Conservation (phyloP, 2,888 invertebrate species). For the Xanthia togata region DNA sequence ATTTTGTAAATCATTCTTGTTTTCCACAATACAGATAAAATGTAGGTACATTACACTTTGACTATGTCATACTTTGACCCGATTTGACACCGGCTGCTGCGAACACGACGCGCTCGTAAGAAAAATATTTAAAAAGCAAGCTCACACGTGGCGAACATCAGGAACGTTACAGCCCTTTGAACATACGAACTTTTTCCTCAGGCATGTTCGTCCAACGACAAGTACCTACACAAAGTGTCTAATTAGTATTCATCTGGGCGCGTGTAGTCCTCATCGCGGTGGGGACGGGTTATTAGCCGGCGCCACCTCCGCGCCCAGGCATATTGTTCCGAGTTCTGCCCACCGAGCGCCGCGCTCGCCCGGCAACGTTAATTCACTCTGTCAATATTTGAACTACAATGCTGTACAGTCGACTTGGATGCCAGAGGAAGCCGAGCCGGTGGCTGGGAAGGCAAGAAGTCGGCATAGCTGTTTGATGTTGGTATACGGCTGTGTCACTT, state of each 20-base stretch:
- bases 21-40: slow-evolving; percentile 46
- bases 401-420: slow-evolving; percentile 75
- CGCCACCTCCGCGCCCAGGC: slow-evolving; percentile 90
- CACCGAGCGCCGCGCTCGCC: slow-evolving; percentile 87
- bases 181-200: slow-evolving; percentile 65
- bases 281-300: slow-evolving; percentile 91
- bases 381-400: slow-evolving; percentile 86
- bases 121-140: slow-evolving; percentile 24
- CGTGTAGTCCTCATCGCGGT: slow-evolving; percentile 89
- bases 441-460: slow-evolving; percentile 95
- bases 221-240: slow-evolving; percentile 85
- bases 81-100: slow-evolving; percentile 34
- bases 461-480: slow-evolving; percentile 95
- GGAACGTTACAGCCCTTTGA: slow-evolving; percentile 60
- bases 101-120: slow-evolving; percentile 33
- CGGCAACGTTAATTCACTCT: slow-evolving; percentile 82
- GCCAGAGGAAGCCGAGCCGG: slow-evolving; percentile 82
- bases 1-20: slow-evolving; percentile 46
- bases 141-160: slow-evolving; percentile 50
- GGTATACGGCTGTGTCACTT: slow-evolving; percentile 95
- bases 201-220: slow-evolving; percentile 67
- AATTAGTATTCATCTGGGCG: slow-evolving; percentile 90
- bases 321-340: slow-evolving; percentile 89
- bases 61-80: slow-evolving; percentile 42
- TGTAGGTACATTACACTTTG: slow-evolving; percentile 27